phyloP scores from a whole-genome alignment of 2,888 invertebrate species.

The Omphaloscelis lunosa region DNA sequence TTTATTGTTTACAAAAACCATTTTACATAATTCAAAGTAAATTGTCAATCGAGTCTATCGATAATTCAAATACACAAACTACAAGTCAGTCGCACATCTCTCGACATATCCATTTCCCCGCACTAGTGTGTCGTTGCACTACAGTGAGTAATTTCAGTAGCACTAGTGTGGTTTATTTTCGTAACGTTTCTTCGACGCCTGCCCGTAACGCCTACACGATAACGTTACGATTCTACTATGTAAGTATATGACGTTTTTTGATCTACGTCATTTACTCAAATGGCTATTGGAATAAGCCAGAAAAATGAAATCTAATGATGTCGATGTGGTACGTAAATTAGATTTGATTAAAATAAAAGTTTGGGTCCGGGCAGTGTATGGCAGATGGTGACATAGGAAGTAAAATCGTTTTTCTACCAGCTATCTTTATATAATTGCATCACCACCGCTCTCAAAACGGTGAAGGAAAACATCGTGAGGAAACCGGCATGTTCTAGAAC shows the following conservation, averaged over 20 bases:
- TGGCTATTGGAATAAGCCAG: not conserved
- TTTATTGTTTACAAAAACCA: not conserved
- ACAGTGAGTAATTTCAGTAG: conserved; percentile 87
- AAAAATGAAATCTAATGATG: not conserved
- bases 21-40: not conserved
- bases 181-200: conserved; percentile 59
- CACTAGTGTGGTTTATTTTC: conserved; percentile 75
- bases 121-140: conserved; percentile 85
- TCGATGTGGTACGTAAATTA: not conserved
- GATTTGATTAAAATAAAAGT: not conserved
- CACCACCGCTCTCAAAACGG: too few species aligned
- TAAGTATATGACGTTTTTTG: conserved; percentile 1
- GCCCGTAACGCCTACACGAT: conserved; percentile 52
- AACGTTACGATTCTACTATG: conserved; percentile 26
- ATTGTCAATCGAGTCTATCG: conserved; percentile 49
- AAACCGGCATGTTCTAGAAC: too few species aligned
- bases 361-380: not conserved
- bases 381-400: too few species aligned
- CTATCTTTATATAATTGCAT: not conserved
- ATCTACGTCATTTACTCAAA: conserved; percentile 22
- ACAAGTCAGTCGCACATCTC: not conserved
- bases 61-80: conserved; percentile 18
- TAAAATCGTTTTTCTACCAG: not conserved
- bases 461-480: too few species aligned
- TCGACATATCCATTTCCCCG: conserved; percentile 61